Base-by-base conservation (phyloP, 1,140 invertebrate genomes). In the Episyrphus balteatus region DNA sequence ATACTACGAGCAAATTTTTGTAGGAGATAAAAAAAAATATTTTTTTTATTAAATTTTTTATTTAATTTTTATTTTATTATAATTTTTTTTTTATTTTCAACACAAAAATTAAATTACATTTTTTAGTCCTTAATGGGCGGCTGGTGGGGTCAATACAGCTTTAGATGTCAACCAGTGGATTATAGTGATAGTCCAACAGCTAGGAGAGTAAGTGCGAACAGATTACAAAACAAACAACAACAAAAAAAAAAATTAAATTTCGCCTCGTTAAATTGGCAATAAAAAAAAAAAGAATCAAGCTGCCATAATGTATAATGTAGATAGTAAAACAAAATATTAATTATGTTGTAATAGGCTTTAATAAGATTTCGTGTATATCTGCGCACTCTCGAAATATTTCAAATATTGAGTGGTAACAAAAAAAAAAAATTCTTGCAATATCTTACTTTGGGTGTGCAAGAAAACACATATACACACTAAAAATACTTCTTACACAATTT, bases 81-180 rank as follows among this genome's bases (percentile, higher is more conserved):
- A 26, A 5, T 26, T 42, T 47, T 26, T 42, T 31, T 46, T 38
- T 6, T 46, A 21, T 46, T 48, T 44, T 52, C 45, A 5, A n/a
- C n/a, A n/a, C n/a, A n/a, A 44, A 21, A 44, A 31, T 26, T 30
- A 37, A 37, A 26, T 26, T 26, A 26, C 2, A 34, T 42, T 19
- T 5, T 58, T 53, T 73, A 84, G 83, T 81, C 81, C 59, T 74
- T 86, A 70, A 74, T 77, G 70, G 80, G 79, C 56, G 83, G 83
- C 55, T 86, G 84, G 83, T 83, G 82, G 73, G 72, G 72, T 50
- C 70, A 81, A 40, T 89, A 92, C 77, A 92, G 81, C 73, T 88
- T 88, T 59, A 76, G 78, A 54, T 93, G 90, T 70, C 86, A 94
- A 70, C 86, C 87, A 10, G 87, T 93, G 51, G 86, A 88, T 67